Evolutionary conservation across 1,140 invertebrate genomes (phyloP).

Genomic region (Cotesia glomerata): DNA sequence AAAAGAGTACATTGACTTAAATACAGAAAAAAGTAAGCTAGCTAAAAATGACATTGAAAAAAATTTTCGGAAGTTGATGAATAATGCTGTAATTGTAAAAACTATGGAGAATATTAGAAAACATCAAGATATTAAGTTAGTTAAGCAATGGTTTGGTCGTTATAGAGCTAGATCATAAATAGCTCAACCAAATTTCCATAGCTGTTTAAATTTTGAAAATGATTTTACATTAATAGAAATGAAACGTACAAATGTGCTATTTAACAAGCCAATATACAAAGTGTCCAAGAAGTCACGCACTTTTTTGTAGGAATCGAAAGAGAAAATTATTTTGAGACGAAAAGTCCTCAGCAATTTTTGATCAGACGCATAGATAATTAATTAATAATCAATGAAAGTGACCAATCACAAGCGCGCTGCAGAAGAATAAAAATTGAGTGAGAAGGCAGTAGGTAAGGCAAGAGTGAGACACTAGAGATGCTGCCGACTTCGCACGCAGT

Average conservation of each 20-base stretch:
- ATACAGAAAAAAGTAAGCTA: constrained; percentile 40
- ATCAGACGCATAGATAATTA: not conserved
- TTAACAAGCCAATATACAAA: constrained; percentile 15
- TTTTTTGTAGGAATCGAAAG: too few species aligned
- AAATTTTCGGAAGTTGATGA: not conserved
- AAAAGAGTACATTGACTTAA: constrained; percentile 42
- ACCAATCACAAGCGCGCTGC: too few species aligned
- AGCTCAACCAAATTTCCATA: constrained; percentile 42
- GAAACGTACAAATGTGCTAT: not conserved
- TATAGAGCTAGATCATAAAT: constrained; percentile 37
- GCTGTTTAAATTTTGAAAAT: constrained; percentile 33
- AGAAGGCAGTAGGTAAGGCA: too few species aligned
- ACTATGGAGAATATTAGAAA: constrained; percentile 32
- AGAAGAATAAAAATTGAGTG: too few species aligned
- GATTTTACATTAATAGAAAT: constrained; percentile 18
- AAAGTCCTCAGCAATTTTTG: not conserved
- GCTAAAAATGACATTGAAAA: not conserved
- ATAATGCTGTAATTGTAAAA: not conserved
- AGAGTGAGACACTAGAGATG: too few species aligned
- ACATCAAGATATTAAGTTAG: constrained; percentile 40
- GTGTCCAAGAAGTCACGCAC: too few species aligned
- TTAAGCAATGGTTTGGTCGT: constrained; percentile 18
- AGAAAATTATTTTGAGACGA: too few species aligned
- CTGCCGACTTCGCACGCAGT: too few species aligned
- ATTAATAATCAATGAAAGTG: too few species aligned